Base-by-base conservation (phyloP, 30 jellyfish, hydroid and myxozoan species). In the Cassiopea andromeda region DNA sequence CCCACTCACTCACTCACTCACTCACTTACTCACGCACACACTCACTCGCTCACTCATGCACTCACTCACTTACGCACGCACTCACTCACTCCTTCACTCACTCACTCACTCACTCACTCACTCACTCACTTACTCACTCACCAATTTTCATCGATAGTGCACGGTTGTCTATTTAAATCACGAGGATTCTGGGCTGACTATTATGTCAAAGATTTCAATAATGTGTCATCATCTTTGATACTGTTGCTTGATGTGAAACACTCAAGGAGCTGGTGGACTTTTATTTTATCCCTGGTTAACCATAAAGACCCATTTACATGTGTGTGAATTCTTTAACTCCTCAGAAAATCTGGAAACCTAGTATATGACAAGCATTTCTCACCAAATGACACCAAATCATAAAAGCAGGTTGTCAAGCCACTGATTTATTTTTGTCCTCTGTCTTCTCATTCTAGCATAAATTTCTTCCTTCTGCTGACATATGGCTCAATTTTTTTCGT, bases 181-280 rank as follows among this genome's bases (percentile, higher is more conserved):
- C 38, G 38, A 27, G 38, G 38, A 27, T 27, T 27, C 38, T 27
- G 38, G 38, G 38, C 43, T 9, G 5, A 4, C 27, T 14, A 16
- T 14, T 14, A 13, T 14, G 43, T 64, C 73, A 64, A 64, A 27
- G 49, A 2, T 70, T 70, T 77, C 14, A 47, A 43, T 49, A 73
- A 77, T 58, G 9, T 77, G 86, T 60, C 86, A n/a, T 19, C 75
- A 0, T 1, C 14, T 81, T 66, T 66, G 81, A 81, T 64, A 60
- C 90, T 81, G 90, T 81, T 81, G 67, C 78, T 49, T 81, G 90
- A 81, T 60, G 75, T 43, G 73, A 81, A 68, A 81, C 90, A 81
- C 80, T 81, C 58, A 17, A 15, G 16, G 69, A 54, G 8, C 61
- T 50, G 66, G 73, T 60, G 74, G 60, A 77, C 75, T 48, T n/a